These are phyloP conservation scores for Heteromyza rotundicornis DNA, from an alignment of 2,888 invertebrate species.

Conservation along the genomic window DNA sequence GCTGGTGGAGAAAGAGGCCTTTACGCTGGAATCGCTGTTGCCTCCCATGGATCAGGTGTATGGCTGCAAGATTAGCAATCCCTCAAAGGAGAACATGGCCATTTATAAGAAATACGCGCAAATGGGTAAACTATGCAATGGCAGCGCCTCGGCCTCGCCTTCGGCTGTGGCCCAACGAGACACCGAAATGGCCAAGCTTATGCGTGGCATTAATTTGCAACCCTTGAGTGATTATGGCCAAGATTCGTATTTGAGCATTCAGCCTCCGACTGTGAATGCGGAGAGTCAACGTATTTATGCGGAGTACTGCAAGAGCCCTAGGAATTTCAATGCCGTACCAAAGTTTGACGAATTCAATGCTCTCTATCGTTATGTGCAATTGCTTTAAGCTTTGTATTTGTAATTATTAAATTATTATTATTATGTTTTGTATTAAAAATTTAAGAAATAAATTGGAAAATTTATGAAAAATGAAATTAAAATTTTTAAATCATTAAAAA, in stretches of 20 bases:
- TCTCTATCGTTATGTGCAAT: constrained; percentile 49
- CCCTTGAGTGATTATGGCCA: constrained; percentile 52
- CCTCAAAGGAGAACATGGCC: constrained; percentile 50
- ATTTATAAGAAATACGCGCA: constrained; percentile 60
- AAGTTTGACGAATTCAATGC: constrained; percentile 48
- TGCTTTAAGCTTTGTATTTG: constrained; percentile 29
- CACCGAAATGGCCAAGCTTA: constrained; percentile 44
- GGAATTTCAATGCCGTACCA: constrained; percentile 51
- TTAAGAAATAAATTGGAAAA: no score
- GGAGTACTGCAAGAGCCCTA: constrained; percentile 52
- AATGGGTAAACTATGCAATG: constrained; percentile 50
- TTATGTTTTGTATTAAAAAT: no score
- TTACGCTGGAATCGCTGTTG: constrained; percentile 52
- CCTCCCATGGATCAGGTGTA: constrained; percentile 59
- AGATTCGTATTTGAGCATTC: constrained; percentile 54
- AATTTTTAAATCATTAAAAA: no score
- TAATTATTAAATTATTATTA: neutral
- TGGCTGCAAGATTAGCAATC: constrained; percentile 53
- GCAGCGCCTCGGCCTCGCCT: constrained; percentile 26
- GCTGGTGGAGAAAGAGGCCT: constrained; percentile 35
- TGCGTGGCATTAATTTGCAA: constrained; percentile 48
- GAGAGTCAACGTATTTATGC: constrained; percentile 53
- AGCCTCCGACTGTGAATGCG: constrained; percentile 52
- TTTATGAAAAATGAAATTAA: no score
- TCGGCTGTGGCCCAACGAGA: constrained; percentile 46